Evolutionary conservation across 2,113 vertebrate species (phyloP).

Genomic region (Cavia aperea): DNA sequence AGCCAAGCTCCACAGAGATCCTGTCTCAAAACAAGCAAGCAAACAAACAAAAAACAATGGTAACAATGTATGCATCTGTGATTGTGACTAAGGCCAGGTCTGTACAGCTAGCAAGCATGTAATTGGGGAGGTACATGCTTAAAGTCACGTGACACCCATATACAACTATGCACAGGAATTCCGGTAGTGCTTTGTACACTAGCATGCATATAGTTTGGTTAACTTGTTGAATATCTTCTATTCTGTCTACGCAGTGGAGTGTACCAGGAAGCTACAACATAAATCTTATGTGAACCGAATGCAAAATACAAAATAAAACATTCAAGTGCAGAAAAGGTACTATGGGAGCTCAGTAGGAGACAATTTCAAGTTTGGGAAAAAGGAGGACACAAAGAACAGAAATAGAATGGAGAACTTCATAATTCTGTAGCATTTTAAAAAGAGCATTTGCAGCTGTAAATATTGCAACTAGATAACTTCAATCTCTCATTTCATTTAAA

Average conservation of each 20-base stretch:
- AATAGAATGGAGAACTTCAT: background rate
- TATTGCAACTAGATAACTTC: background rate
- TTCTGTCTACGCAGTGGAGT: background rate
- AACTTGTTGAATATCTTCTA: background rate
- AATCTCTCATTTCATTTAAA: background rate
- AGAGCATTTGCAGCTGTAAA: background rate
- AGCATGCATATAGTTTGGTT: background rate
- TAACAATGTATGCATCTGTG: background rate
- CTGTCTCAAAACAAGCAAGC: background rate
- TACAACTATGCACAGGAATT: background rate
- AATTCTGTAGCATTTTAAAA: background rate
- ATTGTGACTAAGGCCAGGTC: background rate
- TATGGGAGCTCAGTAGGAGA: background rate
- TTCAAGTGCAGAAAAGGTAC: background rate
- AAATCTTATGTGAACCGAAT: slow-evolving; percentile 1
- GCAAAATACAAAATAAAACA: background rate
- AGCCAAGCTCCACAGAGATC: background rate
- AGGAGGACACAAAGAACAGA: background rate
- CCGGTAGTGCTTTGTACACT: background rate
- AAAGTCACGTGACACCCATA: background rate
- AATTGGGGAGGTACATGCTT: background rate
- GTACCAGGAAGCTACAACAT: background rate
- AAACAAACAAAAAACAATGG: background rate
- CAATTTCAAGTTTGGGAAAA: background rate
- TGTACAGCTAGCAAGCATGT: background rate